A percentile compares a stretch with the other conserved stretches of the same genome.
Conservation (phyloP, 2,888 invertebrate species). For the Patella pellucida region DNA sequence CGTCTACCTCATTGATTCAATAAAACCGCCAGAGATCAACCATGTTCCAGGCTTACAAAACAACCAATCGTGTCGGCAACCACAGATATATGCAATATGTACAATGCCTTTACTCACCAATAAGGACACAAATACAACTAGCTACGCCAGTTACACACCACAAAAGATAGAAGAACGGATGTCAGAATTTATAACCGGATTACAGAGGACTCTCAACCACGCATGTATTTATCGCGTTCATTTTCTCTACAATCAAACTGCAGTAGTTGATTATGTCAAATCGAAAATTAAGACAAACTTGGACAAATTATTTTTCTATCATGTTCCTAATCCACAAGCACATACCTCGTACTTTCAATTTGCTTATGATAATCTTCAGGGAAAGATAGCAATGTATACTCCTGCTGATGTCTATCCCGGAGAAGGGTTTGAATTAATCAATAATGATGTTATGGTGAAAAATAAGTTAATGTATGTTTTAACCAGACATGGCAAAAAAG, state of each 20-base stretch:
- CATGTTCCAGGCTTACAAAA: no score
- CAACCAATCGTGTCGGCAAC: no score
- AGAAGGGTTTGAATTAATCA: slow-evolving; percentile 14
- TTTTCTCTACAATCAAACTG: slow-evolving; percentile 15
- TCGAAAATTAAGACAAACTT: background rate
- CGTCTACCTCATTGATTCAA: no score
- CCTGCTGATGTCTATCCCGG: slow-evolving; percentile 24
- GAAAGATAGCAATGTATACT: slow-evolving; percentile 10
- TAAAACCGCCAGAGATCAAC: no score
- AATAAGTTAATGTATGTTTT: slow-evolving; percentile 16
- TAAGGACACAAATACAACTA: no score
- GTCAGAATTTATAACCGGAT: slow-evolving; percentile 13
- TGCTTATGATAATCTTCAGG: slow-evolving; percentile 9
- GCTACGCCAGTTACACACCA: slow-evolving; percentile 7
- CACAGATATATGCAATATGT: no score
- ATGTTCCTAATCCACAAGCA: background rate
- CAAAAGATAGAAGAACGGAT: slow-evolving; percentile 11
- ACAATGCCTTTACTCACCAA: no score
- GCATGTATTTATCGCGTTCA: slow-evolving; percentile 17
- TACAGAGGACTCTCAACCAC: slow-evolving; percentile 15
- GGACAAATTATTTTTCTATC: slow-evolving; percentile 11
- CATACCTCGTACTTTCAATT: slow-evolving; percentile 9
- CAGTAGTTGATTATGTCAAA: background rate
- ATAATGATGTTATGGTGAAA: background rate
- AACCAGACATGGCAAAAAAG: slow-evolving; percentile 17